Base-by-base conservation (phyloP, 2,797 vertebrate species). In the Neomorphus geoffroyi region DNA sequence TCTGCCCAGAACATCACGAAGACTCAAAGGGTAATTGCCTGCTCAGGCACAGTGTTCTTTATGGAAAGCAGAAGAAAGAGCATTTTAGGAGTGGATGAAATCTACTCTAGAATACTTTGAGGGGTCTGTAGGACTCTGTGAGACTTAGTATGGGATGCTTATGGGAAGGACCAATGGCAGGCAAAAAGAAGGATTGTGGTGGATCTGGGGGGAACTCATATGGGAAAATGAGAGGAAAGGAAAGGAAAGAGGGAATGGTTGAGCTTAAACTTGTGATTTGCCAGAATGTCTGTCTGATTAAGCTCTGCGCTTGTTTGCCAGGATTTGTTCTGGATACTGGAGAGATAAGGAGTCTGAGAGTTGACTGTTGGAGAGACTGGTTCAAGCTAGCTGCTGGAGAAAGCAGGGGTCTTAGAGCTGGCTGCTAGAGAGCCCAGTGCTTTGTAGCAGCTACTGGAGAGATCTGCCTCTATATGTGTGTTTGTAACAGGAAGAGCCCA, bases 121-220 rank as follows among this genome's bases (percentile, higher is more conserved):
- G 35, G 9, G 1, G 8, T 43, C 6, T 72, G 30, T 81, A 43
- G 33, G 2, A 79, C 72, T 86, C 18, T 61, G 6, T 60, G 35
- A 70, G 32, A 48, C 12, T 53, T 86, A 53, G 26, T 46, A 56
- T 5, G 4, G 8, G 11, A 51, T 53, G 15, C 50, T 65, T 60
- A 61, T n/a, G 13, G n/a, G 18, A 95, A 87, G 12, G 46, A 84
- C n/a, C 30, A 73, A 81, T 56, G 30, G 27, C 54, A 60, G n/a
- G 13, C 23, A 89, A 89, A 84, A 8, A 7, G 27, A 92, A 57
- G 7, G 15, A 64, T 65, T 2, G 1, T 27, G 17, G 24, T 50
- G 35, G 22, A 67, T 1, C 53, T 23, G 6, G 18, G 12, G n/a
- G 7, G 67, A 78, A 64, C 17, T 64, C 1, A 3, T 3, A 0